Conservation (phyloP, 1,140 invertebrate genomes). For the Drosophila simulans region DNA sequence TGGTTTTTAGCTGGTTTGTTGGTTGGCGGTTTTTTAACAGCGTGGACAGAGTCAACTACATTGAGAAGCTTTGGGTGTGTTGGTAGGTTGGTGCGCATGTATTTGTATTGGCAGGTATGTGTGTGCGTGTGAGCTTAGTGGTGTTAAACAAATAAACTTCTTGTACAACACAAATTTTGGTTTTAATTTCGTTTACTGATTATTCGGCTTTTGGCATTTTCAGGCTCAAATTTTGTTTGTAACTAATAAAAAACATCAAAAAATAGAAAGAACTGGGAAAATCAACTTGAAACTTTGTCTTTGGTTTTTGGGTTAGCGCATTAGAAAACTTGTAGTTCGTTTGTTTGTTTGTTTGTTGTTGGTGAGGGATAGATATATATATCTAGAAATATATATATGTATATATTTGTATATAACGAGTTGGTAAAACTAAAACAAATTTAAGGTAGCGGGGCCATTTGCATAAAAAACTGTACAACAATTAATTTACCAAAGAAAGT, state of each 20-base stretch:
- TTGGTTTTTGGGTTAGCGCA: conserved; percentile 43
- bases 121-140: conserved; percentile 65
- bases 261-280: conserved; percentile 62
- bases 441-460: conserved; percentile 84
- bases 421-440: conserved; percentile 79
- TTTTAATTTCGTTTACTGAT: conserved; percentile 37
- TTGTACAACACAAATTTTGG: conserved; percentile 69
- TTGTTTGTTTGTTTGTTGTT: conserved; percentile 29
- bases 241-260: conserved; percentile 59
- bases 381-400: conserved; percentile 14
- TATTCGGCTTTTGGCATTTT: conserved; percentile 21
- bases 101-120: conserved; percentile 16
- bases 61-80: conserved; percentile 68
- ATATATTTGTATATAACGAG: conserved; percentile 28
- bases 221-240: conserved; percentile 38
- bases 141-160: conserved; percentile 74
- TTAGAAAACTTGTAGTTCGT: conserved; percentile 22
- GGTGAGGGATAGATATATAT: conserved; percentile 21
- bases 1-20: conserved; percentile 18
- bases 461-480: conserved; percentile 77
- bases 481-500: conserved; percentile 49
- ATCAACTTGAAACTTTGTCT: conserved; percentile 66
- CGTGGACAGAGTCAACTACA: conserved; percentile 69
- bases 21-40: conserved; percentile 63
- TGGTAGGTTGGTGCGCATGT: conserved; percentile 30